Evolutionary conservation across 2,888 invertebrate genomes (phyloP), one percentile per base, ranked within the genome.

Genomic region (Eudasyphora cyanicolor): DNA sequence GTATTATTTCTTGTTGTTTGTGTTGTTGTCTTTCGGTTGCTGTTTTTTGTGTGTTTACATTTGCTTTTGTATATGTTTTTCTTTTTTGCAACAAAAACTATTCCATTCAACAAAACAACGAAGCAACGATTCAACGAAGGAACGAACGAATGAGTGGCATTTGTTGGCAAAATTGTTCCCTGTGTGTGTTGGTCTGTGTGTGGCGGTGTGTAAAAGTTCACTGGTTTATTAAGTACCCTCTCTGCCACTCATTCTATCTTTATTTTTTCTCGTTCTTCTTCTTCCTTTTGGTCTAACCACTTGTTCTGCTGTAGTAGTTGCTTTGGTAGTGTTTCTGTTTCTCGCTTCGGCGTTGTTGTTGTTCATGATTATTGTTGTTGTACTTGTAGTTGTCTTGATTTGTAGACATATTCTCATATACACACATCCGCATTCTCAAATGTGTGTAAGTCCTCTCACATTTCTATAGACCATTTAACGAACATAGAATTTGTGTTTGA

Each of bases 141-240:
- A 60, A 32, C 17, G 24, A 67, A 67, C 42, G 42, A 19, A 42
- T 24, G 67, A 67, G 67, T 67, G 67, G 42, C 42, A 67, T 67
- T 67, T 64, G 21, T 67, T 35, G 35, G 35, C 42, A 21, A 10
- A 32, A 32, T 60, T 27, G 12, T 35, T 19, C 19, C 19, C 29
- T 21, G 60, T 71, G n/a, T 10, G 17, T 70, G 14, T 35, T n/a
- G n/a, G 17, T 32, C 6, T 35, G 27, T 73, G 27, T 45, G 19
- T 60, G 10, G 10, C 10, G 2, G 35, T 42, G 29, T 60, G 60
- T 32, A 74, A 76, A 83, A 74, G 82, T 79, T 83, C 82, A 83
- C 73, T 79, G 82, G 76, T 83, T 83, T 83, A 83, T 79, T 79
- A 79, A 83, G 82, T 76, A 79, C 42, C 21, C 67, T 38, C 35